phyloP scores from a whole-genome alignment of 2,113 vertebrate genomes.

The Plestiodon gilberti region DNA sequence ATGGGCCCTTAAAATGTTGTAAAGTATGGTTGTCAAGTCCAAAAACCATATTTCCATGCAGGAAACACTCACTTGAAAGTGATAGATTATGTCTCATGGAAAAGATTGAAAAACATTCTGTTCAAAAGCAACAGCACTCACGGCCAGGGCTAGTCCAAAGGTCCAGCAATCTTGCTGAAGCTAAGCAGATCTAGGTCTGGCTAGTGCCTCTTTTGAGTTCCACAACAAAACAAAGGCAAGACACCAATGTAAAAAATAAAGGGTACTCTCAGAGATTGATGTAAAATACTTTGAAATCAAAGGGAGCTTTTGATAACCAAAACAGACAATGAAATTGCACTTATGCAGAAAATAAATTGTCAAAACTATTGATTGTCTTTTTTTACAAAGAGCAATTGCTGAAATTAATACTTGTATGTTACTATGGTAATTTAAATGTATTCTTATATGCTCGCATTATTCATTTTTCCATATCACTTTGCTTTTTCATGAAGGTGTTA shows the following conservation, averaged over 20 bases:
- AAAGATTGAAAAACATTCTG: slow-evolving; percentile 23
- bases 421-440: too few relatives aligned
- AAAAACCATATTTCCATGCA: slow-evolving; percentile 47
- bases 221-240: too few relatives aligned
- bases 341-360: neutral
- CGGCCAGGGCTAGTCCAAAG: neutral
- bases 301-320: neutral
- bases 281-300: neutral
- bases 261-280: too few relatives aligned
- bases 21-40: slow-evolving; percentile 38
- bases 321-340: neutral
- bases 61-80: slow-evolving; percentile 34
- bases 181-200: too few relatives aligned
- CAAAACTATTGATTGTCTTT: too few relatives aligned
- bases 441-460: too few relatives aligned
- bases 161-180: neutral
- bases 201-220: too few relatives aligned
- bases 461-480: too few relatives aligned
- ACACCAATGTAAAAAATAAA: too few relatives aligned
- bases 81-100: slow-evolving; percentile 30
- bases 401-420: too few relatives aligned
- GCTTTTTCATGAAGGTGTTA: too few relatives aligned
- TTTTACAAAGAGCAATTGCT: too few relatives aligned
- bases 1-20: neutral
- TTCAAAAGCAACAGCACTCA: neutral